These are phyloP conservation scores for Acleris sparsana DNA, from an alignment of 2,888 invertebrate genomes.

Conservation along the genomic window DNA sequence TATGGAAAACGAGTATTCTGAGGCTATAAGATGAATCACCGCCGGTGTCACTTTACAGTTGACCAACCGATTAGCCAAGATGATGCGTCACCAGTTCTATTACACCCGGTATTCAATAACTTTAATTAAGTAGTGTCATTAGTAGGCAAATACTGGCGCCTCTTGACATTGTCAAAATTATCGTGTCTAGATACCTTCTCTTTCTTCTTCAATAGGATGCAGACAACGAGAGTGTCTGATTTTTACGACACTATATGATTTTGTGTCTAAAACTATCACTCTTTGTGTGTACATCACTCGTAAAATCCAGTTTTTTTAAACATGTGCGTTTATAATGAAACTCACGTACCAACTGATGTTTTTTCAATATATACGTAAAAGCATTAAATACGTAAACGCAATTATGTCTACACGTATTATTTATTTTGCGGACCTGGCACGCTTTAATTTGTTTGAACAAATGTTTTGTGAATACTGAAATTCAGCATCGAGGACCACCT, in stretches of 20 bases:
- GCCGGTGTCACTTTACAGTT: slow-evolving; percentile 64
- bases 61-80: slow-evolving; percentile 65
- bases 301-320: slow-evolving; percentile 1
- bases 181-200: slow-evolving; percentile 54
- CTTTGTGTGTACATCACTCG: slow-evolving; percentile 62
- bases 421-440: slow-evolving; percentile 60
- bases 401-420: slow-evolving; percentile 44
- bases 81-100: slow-evolving; percentile 65
- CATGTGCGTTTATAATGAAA: slow-evolving; percentile 42
- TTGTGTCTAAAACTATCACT: slow-evolving; percentile 63
- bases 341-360: slow-evolving; percentile 47
- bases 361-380: slow-evolving; percentile 40
- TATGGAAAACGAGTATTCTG: slow-evolving; percentile 44
- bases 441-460: slow-evolving; percentile 70
- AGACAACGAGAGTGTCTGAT: slow-evolving; percentile 69
- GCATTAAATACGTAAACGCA: slow-evolving; percentile 44
- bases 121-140: slow-evolving; percentile 19
- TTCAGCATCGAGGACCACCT: slow-evolving; percentile 52
- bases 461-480: slow-evolving; percentile 58
- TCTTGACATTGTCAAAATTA: slow-evolving; percentile 5
- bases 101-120: slow-evolving; percentile 42
- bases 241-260: slow-evolving; percentile 67
- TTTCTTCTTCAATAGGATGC: slow-evolving; percentile 70
- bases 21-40: slow-evolving; percentile 63
- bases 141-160: not conserved